Percentiles rank a stretch among this genome's conserved stretches.
Conservation (phyloP, 1,140 invertebrate genomes). For the Psilanteris sp. region DNA sequence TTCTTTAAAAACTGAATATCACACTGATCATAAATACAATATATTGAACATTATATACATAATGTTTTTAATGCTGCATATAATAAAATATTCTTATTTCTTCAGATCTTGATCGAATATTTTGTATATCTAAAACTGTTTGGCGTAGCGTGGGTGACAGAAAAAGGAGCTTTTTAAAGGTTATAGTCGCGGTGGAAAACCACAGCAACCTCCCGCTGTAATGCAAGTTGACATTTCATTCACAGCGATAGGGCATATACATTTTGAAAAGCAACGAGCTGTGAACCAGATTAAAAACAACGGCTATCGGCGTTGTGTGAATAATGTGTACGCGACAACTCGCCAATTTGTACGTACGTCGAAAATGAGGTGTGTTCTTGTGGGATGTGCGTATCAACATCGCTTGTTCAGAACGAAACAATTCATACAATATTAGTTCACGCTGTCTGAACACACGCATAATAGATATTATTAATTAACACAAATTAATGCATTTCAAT, state of each 20-base stretch:
- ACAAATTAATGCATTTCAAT: conserved; percentile 39
- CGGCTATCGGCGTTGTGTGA: conserved; percentile 52
- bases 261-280: conserved; percentile 59
- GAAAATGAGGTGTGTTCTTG: conserved; percentile 53
- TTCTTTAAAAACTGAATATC: too few species aligned
- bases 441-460: conserved; percentile 13
- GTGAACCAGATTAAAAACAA: conserved; percentile 64
- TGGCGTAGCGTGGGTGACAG: too few species aligned
- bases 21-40: too few species aligned
- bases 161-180: too few species aligned
- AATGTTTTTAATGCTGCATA: too few species aligned
- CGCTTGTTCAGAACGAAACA: conserved; percentile 17
- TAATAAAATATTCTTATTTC: too few species aligned
- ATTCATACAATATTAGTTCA: conserved; percentile 39
- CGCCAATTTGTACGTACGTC: conserved; percentile 48
- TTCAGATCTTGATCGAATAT: too few species aligned
- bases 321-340: conserved; percentile 43
- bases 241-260: conserved; percentile 29
- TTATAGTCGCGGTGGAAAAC: neutral
- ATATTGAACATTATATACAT: too few species aligned
- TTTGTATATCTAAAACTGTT: too few species aligned
- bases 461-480: conserved; percentile 49
- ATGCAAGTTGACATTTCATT: conserved; percentile 48
- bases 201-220: conserved; percentile 8
- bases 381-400: conserved; percentile 40